Evolutionary conservation across 1,140 invertebrate genomes (phyloP), one percentile per base, ranked within the genome.

Genomic region (Orius insidiosus): DNA sequence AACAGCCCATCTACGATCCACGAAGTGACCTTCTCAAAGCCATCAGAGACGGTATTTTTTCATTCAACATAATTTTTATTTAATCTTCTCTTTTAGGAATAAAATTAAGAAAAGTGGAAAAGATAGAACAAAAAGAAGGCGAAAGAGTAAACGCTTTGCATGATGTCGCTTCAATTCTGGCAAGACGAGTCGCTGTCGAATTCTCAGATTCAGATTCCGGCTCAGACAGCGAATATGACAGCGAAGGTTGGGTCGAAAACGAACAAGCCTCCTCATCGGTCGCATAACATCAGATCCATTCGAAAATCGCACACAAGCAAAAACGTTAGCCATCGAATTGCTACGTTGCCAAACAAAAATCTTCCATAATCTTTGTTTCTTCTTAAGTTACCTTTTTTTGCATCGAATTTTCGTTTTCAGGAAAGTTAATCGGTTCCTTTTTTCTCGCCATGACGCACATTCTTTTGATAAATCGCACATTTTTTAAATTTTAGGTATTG

Each of bases 91-190:
- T 49, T 49, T 50, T 59, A 88, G 84, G 84, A 52, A 90, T 94
- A 55, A 87, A 87, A 58, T 65, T 96, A 45, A 72, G 88, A 15
- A 92, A 93, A 63, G 89, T 94, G 13, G 89, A 95, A 60, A 90
- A 92, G 56, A 80, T 71, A 41, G 81, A 82, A 57, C 72, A 80
- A 54, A 81, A 84, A 58, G 78, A 85, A 59, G 78, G 80, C 33
- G 80, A 79, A 55, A 66, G 77, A 32, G 58, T 59, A 33, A 80
- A 84, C 49, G 78, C 76, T 2, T 67, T 85, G 24, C 80, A 90
- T 62, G 92, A 97, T 65, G 92, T 97, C 3, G 92, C 92, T 9
- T 90, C 87, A 7, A 94, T 96, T 54, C 72, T 97, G 54, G 89
- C 89, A 14, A 69, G 92, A 30, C 74, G 92, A 19, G 87, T 94